Percentiles rank a stretch among this genome's conserved stretches.
These are phyloP conservation scores for Saccopteryx bilineata DNA, from an alignment of 2,113 vertebrate genomes.

Conservation along the genomic window DNA sequence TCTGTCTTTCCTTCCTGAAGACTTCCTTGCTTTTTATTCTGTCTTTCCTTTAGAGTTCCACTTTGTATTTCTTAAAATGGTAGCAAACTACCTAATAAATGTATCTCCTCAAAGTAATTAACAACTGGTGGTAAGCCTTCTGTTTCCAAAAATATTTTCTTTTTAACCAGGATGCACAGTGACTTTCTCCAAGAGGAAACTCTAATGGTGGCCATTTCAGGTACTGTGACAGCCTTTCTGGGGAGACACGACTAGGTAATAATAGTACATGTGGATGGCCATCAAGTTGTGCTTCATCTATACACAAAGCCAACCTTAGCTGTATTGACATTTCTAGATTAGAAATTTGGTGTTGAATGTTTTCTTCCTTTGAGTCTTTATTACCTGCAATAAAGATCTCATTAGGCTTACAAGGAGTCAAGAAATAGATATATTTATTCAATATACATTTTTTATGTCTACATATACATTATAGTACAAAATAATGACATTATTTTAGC, in stretches of 20 bases:
- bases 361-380: background rate
- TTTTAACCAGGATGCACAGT: background rate
- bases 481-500: background rate
- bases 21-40: background rate
- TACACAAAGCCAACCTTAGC: background rate
- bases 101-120: background rate
- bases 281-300: background rate
- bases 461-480: background rate
- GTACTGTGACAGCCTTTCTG: background rate
- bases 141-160: background rate
- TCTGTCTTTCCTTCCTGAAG: background rate
- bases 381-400: background rate
- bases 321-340: background rate
- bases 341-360: background rate
- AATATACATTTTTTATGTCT: background rate
- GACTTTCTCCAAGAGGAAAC: background rate
- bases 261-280: background rate
- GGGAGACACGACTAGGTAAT: background rate
- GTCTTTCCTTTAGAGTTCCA: background rate
- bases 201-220: background rate
- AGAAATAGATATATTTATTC: background rate
- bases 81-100: background rate
- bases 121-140: background rate
- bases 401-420: background rate
- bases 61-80: background rate